Evolutionary conservation across 1,140 invertebrate species (phyloP), one percentile per base, ranked within the genome.

Genomic region (Frieseomelitta varia): DNA sequence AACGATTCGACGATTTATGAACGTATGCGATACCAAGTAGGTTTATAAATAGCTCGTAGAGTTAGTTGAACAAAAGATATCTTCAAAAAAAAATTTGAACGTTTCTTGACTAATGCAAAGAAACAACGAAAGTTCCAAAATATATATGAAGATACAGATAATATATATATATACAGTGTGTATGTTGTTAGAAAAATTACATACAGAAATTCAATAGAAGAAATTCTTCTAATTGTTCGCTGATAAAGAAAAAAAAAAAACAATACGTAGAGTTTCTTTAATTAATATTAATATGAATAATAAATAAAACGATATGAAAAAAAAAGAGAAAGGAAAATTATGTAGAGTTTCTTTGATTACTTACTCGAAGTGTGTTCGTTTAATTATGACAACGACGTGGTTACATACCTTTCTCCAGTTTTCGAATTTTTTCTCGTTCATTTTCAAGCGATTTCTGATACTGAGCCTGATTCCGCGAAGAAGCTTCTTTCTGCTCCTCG

Each of bases 401-500:
- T 15, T 61, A 79, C 76, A 81, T 65, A 94, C 93, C 93, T 81
- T 88, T 90, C 85, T 95, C 94, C 6, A 96, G 90, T 58, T 89
- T 79, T 14, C 75, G 79, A 81, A 93, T 92, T 90, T 90, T 94
- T 76, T 89, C 88, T 24, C 90, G 91, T 84, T 95, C 93, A 39
- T 88, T 91, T 72, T 93, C 91, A n/a, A 94, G 81, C 1, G 92
- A 92, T 69, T 93, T 87, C 81, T 94, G 90, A 80, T 93, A 94
- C 53, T 93, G 90, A 19, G 85, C 81, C 79, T 93, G 91, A 79
- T 94, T 92, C 17, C 91, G 85, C 0, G 89, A 90, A 34, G 92
- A 90, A 2, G 88, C 89, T 84, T 94, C 92, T 73, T 95, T 94
- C 89, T 97, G 95, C 81, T 97, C 95, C 88, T 97, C 97, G 77